Conservation (phyloP, 2,113 vertebrate genomes). For the Brachypteracias leptosomus region DNA sequence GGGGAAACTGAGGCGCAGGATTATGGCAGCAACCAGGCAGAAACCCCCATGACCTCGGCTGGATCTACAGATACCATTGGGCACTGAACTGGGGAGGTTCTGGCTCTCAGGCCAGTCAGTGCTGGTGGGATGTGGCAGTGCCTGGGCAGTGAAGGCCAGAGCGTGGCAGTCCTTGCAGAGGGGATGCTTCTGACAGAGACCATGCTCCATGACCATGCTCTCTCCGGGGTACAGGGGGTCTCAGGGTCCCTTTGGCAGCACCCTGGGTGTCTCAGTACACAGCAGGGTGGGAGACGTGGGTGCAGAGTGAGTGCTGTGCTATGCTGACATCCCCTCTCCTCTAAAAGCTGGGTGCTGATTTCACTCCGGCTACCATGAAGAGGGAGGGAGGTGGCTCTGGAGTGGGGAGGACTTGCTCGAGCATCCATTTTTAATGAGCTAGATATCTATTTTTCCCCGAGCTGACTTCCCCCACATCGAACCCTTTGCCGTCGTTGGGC, state of each 20-base stretch:
- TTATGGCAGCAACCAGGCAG: neutral
- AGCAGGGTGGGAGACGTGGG: neutral
- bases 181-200: neutral
- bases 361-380: conserved; percentile 54
- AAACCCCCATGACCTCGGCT: fast-evolving
- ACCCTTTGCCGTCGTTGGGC: neutral
- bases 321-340: neutral
- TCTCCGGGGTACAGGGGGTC: fast-evolving
- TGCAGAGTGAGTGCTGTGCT: fast-evolving
- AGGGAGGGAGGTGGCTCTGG: conserved; percentile 55
- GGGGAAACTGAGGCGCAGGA: neutral
- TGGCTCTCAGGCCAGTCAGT: fast-evolving
- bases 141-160: neutral
- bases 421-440: conserved; percentile 69
- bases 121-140: neutral
- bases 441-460: conserved; percentile 66
- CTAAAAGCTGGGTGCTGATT: conserved; percentile 49
- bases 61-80: neutral
- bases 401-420: conserved; percentile 29
- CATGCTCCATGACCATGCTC: neutral
- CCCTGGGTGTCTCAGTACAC: fast-evolving
- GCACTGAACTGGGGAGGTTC: neutral
- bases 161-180: neutral
- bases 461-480: conserved; percentile 64
- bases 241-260: fast-evolving